Conservation (phyloP, 2,113 vertebrate species). For the Sorex araneus region DNA sequence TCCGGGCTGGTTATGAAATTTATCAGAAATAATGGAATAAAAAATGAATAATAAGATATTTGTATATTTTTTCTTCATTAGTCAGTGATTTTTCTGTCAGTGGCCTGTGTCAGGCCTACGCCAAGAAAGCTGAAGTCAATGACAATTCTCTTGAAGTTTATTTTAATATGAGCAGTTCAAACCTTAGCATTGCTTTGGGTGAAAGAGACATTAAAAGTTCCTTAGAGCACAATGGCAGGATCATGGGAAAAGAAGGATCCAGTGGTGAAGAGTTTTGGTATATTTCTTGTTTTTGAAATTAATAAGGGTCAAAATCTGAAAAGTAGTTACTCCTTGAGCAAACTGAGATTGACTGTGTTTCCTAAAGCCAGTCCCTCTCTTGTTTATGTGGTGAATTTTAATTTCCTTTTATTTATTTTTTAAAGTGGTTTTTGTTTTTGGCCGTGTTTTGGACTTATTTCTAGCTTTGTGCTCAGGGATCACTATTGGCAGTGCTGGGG, state of each 20-base stretch:
- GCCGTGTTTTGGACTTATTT: too few species aligned
- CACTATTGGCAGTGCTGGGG: too few species aligned
- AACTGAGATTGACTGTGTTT: slow-evolving; percentile 8
- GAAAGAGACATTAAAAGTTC: not conserved
- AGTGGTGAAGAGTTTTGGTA: not conserved
- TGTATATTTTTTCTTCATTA: slow-evolving; percentile 41
- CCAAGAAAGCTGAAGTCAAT: not conserved
- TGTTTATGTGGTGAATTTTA: not conserved
- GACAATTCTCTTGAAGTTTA: not conserved
- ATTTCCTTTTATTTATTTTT: not conserved
- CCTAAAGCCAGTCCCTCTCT: not conserved
- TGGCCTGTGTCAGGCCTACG: not conserved
- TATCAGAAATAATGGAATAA: slow-evolving; percentile 39
- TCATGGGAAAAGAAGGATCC: not conserved
- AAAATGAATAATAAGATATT: slow-evolving; percentile 23
- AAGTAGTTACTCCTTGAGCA: not conserved
- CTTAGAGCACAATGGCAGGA: not conserved
- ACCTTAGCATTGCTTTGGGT: not conserved
- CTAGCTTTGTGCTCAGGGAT: too few species aligned
- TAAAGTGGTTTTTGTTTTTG: too few species aligned
- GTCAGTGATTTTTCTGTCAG: not conserved
- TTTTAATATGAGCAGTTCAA: not conserved
- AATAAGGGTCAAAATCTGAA: slow-evolving; percentile 18
- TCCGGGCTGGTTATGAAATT: slow-evolving; percentile 29
- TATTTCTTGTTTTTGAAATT: not conserved